These are phyloP conservation scores for Amblyteles armatorius DNA, from an alignment of 2,888 invertebrate genomes.

Conservation along the genomic window DNA sequence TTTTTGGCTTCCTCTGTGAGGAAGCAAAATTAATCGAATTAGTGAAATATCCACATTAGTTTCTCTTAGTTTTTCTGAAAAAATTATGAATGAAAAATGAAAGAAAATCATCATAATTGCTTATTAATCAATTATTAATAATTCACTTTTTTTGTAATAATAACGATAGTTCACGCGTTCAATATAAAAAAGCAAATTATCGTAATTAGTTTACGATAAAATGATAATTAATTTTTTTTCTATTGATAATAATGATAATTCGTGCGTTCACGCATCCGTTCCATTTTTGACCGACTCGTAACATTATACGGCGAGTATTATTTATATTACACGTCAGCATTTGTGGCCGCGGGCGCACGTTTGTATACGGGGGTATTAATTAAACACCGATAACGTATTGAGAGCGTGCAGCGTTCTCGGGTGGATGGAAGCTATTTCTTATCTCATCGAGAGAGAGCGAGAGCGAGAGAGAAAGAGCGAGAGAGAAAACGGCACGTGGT, in stretches of 20 bases:
- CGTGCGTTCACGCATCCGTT: background rate
- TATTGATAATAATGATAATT: background rate
- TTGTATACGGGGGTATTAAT: slow-evolving; percentile 60
- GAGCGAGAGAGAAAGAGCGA: background rate
- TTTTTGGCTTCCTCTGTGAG: too few relatives aligned
- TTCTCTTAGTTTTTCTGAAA: too few relatives aligned
- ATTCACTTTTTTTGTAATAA: too few relatives aligned
- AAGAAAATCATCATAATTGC: too few relatives aligned
- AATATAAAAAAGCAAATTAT: too few relatives aligned
- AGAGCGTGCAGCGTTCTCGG: slow-evolving; percentile 26
- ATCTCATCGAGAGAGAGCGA: slow-evolving; percentile 45
- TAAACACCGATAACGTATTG: slow-evolving; percentile 66
- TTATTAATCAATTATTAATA: too few relatives aligned
- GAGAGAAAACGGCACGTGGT: slow-evolving; percentile 62
- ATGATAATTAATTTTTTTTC: too few relatives aligned
- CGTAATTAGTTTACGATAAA: too few relatives aligned
- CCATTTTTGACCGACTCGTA: background rate
- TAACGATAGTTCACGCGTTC: too few relatives aligned
- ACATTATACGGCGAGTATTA: background rate
- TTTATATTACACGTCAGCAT: background rate
- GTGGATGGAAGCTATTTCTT: slow-evolving; percentile 16
- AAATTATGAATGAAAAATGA: too few relatives aligned
- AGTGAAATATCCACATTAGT: too few relatives aligned
- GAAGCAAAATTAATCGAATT: too few relatives aligned
- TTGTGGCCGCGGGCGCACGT: slow-evolving; percentile 20